A percentile compares a stretch with the other conserved stretches of the same genome.
These are phyloP conservation scores for Drosophila obscura DNA, from an alignment of 1,140 invertebrate genomes.

Conservation along the genomic window DNA sequence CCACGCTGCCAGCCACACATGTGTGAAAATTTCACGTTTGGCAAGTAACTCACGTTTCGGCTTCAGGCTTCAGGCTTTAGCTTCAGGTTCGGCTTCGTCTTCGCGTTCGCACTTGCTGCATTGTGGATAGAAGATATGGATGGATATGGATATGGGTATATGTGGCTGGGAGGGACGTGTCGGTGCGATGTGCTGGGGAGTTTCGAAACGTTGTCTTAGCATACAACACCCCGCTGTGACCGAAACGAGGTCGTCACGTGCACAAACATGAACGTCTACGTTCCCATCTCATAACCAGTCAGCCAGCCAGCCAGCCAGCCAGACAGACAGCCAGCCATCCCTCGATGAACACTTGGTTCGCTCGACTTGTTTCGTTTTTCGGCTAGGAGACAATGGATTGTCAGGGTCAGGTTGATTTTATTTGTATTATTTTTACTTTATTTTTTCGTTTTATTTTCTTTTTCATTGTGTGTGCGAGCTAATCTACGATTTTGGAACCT, in stretches of 20 bases:
- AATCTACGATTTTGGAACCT: slow-evolving; percentile 69
- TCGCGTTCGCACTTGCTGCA: slow-evolving; percentile 45
- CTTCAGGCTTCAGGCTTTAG: too few relatives aligned
- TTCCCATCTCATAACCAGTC: slow-evolving; percentile 15
- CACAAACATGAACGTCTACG: slow-evolving; percentile 62
- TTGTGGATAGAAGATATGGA: slow-evolving; percentile 10
- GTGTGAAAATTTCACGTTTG: slow-evolving; percentile 64
- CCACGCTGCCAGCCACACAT: slow-evolving; percentile 41
- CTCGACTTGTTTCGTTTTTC: too few relatives aligned
- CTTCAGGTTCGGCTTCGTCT: background rate
- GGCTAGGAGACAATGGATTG: slow-evolving; percentile 44
- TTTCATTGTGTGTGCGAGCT: slow-evolving; percentile 55
- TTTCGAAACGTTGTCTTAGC: slow-evolving; percentile 45
- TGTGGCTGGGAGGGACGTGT: slow-evolving; percentile 48
- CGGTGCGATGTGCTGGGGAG: slow-evolving; percentile 37
- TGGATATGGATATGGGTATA: background rate
- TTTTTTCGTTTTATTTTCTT: slow-evolving; percentile 5
- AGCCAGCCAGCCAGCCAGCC: background rate
- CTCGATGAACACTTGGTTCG: slow-evolving; percentile 38
- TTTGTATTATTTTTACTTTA: slow-evolving; percentile 42
- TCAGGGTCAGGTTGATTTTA: slow-evolving; percentile 71
- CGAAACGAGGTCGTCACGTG: slow-evolving; percentile 76
- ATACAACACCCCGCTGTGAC: slow-evolving; percentile 61
- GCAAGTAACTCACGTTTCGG: slow-evolving; percentile 60
- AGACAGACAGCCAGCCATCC: slow-evolving; percentile 5